phyloP scores from a whole-genome alignment of 2,113 vertebrate species.

The Plecturocebus donacophilus region DNA sequence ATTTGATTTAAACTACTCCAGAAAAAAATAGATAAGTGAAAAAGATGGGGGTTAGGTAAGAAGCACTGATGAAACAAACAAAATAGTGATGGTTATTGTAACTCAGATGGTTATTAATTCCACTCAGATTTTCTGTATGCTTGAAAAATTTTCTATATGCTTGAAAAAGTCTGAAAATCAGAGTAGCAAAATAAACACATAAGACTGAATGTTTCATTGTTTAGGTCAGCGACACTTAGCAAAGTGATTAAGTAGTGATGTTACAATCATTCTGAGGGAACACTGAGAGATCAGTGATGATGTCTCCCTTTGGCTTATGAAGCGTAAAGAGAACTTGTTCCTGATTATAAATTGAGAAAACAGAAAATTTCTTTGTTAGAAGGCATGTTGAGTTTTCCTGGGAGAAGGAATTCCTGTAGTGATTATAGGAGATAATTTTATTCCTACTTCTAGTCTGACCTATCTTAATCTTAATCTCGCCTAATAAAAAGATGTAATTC shows the following conservation, averaged over 20 bases:
- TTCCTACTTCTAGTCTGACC: neutral
- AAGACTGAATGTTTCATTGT: neutral
- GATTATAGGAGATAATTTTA: neutral
- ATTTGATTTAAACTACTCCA: neutral
- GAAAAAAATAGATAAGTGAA: neutral
- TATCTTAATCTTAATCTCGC: neutral
- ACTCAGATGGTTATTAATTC: neutral
- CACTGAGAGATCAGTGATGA: neutral
- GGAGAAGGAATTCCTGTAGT: neutral
- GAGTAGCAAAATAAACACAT: neutral
- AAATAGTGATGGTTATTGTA: neutral
- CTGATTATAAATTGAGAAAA: neutral
- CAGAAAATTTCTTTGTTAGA: neutral
- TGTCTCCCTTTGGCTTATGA: neutral
- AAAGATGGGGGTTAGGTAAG: neutral
- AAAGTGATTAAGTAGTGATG: neutral
- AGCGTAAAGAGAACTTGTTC: neutral
- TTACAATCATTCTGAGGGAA: neutral
- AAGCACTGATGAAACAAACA: neutral
- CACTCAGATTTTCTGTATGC: neutral
- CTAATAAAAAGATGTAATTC: neutral
- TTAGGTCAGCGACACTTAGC: neutral
- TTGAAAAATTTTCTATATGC: neutral
- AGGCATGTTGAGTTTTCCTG: neutral
- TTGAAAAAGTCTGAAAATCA: neutral